phyloP scores from a whole-genome alignment of 1,140 invertebrate genomes.

The Drosophila ambigua region DNA sequence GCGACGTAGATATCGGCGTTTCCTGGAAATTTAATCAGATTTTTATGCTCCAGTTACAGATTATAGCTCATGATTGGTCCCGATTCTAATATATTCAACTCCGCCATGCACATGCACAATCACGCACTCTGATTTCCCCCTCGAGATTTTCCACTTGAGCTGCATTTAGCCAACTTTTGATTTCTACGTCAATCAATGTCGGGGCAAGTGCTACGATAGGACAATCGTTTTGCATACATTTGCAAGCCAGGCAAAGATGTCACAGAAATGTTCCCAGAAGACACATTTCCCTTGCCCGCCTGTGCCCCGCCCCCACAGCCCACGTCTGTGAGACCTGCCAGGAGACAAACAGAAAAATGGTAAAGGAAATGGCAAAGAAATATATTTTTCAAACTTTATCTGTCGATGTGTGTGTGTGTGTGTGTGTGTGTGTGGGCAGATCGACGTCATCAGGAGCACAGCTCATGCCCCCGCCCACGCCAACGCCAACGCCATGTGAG shows the following conservation, averaged over 20 bases:
- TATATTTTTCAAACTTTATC: conserved; percentile 20
- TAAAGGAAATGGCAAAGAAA: neutral
- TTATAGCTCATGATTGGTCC: conserved; percentile 10
- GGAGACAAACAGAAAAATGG: neutral
- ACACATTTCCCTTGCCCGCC: neutral
- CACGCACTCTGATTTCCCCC: conserved; percentile 3
- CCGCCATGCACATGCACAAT: conserved; percentile 16
- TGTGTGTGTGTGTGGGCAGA: conserved; percentile 1
- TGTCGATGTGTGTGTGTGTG: conserved; percentile 5
- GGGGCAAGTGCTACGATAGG: neutral
- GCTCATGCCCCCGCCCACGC: neutral
- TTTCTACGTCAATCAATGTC: conserved; percentile 42
- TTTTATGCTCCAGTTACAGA: neutral
- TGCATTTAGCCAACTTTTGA: conserved; percentile 33
- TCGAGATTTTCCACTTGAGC: conserved; percentile 21
- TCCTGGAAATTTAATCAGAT: conserved; percentile 3
- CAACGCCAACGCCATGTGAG: conserved; percentile 14
- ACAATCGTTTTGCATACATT: conserved; percentile 28
- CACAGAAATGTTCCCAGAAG: neutral
- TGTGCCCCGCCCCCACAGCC: too few species aligned
- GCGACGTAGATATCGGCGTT: conserved; percentile 19
- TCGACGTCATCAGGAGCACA: conserved; percentile 33
- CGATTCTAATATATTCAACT: neutral
- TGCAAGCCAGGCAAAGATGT: conserved; percentile 15
- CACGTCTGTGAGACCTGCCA: too few species aligned